Conservation (phyloP, 1,140 invertebrate species). For the Caenorhabditis latens region DNA sequence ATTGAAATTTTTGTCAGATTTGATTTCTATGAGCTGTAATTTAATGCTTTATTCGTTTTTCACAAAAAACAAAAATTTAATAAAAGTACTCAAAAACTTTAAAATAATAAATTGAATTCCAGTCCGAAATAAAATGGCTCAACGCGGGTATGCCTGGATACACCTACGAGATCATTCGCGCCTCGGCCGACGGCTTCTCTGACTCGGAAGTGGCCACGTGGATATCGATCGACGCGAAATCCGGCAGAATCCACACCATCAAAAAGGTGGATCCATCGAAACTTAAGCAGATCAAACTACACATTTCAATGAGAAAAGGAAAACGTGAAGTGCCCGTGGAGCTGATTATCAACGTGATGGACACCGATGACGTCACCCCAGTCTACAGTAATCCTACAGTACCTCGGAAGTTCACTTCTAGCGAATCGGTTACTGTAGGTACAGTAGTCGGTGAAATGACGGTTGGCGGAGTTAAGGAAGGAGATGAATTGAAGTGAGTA, state of each 20-base stretch:
- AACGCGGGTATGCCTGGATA: slow-evolving; percentile 61
- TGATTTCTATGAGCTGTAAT: too few relatives aligned
- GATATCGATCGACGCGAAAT: slow-evolving; percentile 50
- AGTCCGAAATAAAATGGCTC: slow-evolving; percentile 53
- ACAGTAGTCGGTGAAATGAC: not conserved
- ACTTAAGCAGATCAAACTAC: slow-evolving; percentile 50
- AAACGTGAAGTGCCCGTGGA: slow-evolving; percentile 61
- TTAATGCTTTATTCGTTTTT: too few relatives aligned
- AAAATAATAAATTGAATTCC: not conserved
- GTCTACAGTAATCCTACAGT: slow-evolving; percentile 48
- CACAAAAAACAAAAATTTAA: not conserved
- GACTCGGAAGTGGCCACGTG: slow-evolving; percentile 57
- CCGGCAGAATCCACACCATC: slow-evolving; percentile 48
- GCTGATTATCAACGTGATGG: slow-evolving; percentile 60
- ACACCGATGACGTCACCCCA: slow-evolving; percentile 52
- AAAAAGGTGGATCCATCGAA: slow-evolving; percentile 18
- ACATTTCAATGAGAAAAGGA: slow-evolving; percentile 60
- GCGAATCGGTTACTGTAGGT: not conserved
- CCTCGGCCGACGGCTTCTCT: slow-evolving; percentile 35
- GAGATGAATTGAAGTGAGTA: slow-evolving; percentile 3
- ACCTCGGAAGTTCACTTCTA: not conserved
- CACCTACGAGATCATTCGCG: slow-evolving; percentile 50
- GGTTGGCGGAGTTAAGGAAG: not conserved
- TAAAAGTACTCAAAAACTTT: not conserved
- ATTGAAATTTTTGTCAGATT: too few relatives aligned